Evolutionary conservation across 2,888 invertebrate species (phyloP).

Genomic region (Cyclophora albipunctata): DNA sequence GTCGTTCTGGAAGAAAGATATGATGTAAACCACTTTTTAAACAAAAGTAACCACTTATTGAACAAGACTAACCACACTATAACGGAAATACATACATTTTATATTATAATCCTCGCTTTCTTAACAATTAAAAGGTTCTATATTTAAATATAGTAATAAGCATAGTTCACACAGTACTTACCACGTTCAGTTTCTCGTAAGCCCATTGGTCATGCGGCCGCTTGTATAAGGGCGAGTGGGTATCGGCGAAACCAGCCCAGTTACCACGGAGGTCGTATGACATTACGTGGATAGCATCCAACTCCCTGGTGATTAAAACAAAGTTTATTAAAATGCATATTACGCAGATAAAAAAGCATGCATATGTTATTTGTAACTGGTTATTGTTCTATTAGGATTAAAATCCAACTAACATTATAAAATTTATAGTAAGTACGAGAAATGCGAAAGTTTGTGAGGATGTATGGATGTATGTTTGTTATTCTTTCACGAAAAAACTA

Average conservation of each 20-base stretch:
- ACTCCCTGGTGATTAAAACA: constrained; percentile 62
- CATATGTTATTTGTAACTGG: neutral
- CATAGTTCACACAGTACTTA: constrained; percentile 56
- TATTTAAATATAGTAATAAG: no score
- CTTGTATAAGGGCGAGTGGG: constrained; percentile 90
- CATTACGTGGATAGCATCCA: constrained; percentile 91
- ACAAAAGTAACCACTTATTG: no score
- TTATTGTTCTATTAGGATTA: no score
- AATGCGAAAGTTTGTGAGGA: no score
- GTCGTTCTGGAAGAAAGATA: constrained; percentile 79
- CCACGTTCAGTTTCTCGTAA: constrained; percentile 92
- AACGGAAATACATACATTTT: no score
- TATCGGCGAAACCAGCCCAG: constrained; percentile 94
- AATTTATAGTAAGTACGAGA: no score
- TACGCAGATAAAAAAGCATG: neutral
- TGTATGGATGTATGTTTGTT: no score
- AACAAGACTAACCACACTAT: no score
- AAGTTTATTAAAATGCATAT: neutral
- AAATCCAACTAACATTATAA: no score
- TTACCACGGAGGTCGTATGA: constrained; percentile 90
- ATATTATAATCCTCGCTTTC: no score
- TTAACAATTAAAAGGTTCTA: neutral
- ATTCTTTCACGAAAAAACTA: no score
- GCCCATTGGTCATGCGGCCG: constrained; percentile 92
- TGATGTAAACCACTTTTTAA: no score